Conservation (phyloP, 2,888 invertebrate species). For the Eurytoma californica region DNA sequence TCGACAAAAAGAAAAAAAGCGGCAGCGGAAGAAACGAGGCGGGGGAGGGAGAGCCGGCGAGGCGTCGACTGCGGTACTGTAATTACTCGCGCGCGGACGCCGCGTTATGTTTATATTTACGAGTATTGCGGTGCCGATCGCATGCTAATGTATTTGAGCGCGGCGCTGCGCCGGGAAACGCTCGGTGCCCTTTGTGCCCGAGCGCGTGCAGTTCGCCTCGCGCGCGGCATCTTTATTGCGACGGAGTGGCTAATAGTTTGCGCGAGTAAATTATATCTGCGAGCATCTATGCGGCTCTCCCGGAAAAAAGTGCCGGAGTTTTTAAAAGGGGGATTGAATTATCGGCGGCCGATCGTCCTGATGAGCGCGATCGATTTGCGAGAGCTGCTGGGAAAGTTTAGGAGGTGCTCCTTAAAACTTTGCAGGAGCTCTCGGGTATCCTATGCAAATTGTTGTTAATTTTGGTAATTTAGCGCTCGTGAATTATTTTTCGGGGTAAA, state of each 20-base stretch:
- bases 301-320: background rate
- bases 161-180: too few relatives aligned
- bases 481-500: background rate
- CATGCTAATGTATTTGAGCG: background rate
- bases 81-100: conserved; percentile 1
- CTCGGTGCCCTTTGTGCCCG: too few relatives aligned
- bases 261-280: background rate
- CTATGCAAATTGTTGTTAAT: background rate
- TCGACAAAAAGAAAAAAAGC: background rate
- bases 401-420: background rate
- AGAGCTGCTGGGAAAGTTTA: too few relatives aligned
- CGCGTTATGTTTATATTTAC: background rate
- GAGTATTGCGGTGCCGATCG: background rate
- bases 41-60: too few relatives aligned
- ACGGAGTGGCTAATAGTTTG: too few relatives aligned
- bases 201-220: too few relatives aligned
- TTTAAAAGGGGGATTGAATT: background rate
- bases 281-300: background rate
- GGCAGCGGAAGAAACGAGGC: too few relatives aligned
- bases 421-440: background rate
- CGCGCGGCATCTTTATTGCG: too few relatives aligned
- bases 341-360: background rate
- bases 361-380: background rate
- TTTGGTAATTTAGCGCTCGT: background rate
- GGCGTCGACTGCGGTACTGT: background rate